These are phyloP conservation scores for Lacerta viridis DNA, from an alignment of 2,797 vertebrate genomes.

Conservation along the genomic window DNA sequence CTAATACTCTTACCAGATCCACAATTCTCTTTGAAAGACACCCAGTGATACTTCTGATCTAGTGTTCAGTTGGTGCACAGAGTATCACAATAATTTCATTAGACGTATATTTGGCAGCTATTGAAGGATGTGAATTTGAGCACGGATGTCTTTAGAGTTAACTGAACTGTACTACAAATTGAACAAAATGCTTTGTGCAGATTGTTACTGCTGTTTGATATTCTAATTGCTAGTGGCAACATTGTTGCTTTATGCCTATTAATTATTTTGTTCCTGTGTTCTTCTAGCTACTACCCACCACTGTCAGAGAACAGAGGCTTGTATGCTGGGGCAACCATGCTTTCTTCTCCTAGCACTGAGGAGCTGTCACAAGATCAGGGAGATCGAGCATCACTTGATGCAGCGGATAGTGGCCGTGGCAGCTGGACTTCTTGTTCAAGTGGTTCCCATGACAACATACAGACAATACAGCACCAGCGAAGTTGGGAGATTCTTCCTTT, in stretches of 20 bases:
- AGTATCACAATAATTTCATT: neutral
- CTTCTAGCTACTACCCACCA: constrained; percentile 89
- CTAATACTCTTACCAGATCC: neutral
- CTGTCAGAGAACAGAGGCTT: constrained; percentile 92
- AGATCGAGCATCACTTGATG: constrained; percentile 94
- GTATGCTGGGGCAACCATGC: constrained; percentile 89
- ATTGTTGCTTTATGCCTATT: neutral
- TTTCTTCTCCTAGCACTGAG: constrained; percentile 96
- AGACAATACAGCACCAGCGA: constrained; percentile 97
- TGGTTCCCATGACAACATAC: constrained; percentile 98
- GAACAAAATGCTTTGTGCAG: constrained; percentile 37
- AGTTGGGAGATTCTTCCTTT: constrained; percentile 96
- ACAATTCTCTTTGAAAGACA: neutral
- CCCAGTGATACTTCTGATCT: neutral
- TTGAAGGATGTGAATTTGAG: constrained; percentile 1
- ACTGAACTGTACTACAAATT: neutral
- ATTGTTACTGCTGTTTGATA: neutral
- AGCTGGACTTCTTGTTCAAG: constrained; percentile 99
- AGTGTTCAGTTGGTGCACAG: neutral
- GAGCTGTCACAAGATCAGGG: constrained; percentile 97
- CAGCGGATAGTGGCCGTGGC: constrained; percentile 96
- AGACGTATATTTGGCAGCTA: neutral
- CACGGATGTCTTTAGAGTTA: constrained; percentile 1
- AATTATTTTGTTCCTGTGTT: constrained; percentile 12
- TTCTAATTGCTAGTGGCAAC: constrained; percentile 42